phyloP scores from a whole-genome alignment of 1,140 invertebrate genomes.

The Pectinophora gossypiella region DNA sequence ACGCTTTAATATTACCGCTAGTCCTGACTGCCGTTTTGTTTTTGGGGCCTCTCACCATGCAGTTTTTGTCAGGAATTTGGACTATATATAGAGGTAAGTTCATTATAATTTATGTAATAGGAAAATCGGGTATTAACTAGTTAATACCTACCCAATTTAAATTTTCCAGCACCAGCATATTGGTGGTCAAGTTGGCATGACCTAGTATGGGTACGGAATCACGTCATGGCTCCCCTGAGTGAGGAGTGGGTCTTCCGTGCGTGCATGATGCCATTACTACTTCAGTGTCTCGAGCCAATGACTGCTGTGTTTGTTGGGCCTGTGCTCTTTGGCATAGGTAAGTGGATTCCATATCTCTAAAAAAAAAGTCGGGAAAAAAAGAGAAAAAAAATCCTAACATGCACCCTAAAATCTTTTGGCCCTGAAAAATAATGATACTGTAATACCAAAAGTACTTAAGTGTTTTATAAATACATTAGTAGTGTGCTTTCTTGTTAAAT shows the following conservation, averaged over 20 bases:
- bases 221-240: constrained; percentile 93
- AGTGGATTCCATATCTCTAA: constrained; percentile 22
- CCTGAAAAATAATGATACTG: not conserved
- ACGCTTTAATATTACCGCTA: constrained; percentile 85
- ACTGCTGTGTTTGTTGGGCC: constrained; percentile 90
- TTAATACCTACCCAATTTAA: not conserved
- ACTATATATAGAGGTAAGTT: constrained; percentile 84
- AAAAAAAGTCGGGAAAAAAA: no score
- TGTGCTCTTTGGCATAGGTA: constrained; percentile 93
- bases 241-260: constrained; percentile 97
- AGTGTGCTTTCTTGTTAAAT: no score
- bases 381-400: no score
- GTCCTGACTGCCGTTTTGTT: constrained; percentile 90
- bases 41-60: constrained; percentile 87
- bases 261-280: constrained; percentile 93
- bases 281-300: constrained; percentile 87
- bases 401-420: no score
- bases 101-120: no score
- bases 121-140: not conserved
- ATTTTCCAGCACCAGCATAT: constrained; percentile 81
- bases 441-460: not conserved
- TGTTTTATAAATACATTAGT: not conserved
- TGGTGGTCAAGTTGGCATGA: constrained; percentile 84
- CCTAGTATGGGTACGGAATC: constrained; percentile 91
- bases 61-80: constrained; percentile 81